Percentiles rank a stretch among this genome's conserved stretches.
Evolutionary conservation across 2,113 vertebrate genomes (phyloP).

Genomic region (Mobula hypostoma): DNA sequence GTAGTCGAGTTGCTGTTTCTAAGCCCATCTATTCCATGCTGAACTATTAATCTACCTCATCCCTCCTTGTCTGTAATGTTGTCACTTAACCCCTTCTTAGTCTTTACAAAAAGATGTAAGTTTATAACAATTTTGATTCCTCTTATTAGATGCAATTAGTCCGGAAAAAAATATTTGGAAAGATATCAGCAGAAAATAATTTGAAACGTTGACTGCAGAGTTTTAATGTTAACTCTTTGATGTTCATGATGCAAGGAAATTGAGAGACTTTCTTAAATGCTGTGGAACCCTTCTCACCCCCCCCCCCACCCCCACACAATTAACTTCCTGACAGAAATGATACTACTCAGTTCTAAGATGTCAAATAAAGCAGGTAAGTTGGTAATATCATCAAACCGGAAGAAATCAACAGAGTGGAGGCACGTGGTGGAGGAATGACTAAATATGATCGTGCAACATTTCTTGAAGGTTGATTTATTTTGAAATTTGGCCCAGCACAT

Average conservation of each 20-base stretch:
- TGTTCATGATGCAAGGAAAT: neutral
- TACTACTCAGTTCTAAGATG: conserved; percentile 57
- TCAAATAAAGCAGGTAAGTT: conserved; percentile 44
- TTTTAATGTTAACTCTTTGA: neutral
- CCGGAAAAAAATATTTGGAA: neutral
- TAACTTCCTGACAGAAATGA: conserved; percentile 55
- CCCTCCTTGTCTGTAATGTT: neutral
- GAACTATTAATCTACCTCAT: too few relatives aligned
- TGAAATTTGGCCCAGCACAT: neutral
- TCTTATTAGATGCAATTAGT: neutral
- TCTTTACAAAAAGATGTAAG: neutral
- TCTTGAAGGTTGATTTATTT: neutral
- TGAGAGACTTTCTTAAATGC: neutral
- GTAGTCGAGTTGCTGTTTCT: neutral
- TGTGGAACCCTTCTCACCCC: neutral
- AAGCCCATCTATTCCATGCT: neutral
- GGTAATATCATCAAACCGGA: conserved; percentile 44
- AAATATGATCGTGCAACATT: neutral
- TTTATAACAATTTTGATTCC: neutral
- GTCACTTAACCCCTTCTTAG: neutral
- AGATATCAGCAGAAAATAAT: neutral
- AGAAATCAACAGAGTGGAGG: conserved; percentile 40
- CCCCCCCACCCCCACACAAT: neutral
- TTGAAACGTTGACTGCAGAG: neutral
- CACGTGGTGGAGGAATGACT: neutral